phyloP scores from a whole-genome alignment of 2,113 vertebrate genomes.

The Anoplopoma fimbria region DNA sequence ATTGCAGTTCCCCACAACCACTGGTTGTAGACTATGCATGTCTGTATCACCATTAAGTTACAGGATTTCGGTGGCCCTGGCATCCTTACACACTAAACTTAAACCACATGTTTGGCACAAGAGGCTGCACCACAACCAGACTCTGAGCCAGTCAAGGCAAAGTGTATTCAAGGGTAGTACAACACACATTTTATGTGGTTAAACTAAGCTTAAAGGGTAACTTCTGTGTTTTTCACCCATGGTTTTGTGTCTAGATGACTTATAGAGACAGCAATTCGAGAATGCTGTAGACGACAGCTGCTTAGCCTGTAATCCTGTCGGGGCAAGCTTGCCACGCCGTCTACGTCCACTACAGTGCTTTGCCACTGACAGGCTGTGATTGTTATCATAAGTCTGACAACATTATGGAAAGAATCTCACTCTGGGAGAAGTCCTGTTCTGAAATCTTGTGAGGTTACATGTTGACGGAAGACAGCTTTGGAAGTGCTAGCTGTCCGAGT shows the following conservation, averaged over 20 bases:
- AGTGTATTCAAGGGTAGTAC: constrained; percentile 24
- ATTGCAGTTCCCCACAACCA: neutral
- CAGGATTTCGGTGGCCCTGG: constrained; percentile 32
- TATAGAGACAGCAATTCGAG: neutral
- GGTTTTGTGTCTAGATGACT: neutral
- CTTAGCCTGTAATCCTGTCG: neutral
- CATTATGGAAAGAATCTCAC: too few relatives aligned
- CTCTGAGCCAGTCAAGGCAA: neutral
- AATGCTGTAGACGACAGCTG: neutral
- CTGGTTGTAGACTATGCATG: neutral
- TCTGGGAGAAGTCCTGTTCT: too few relatives aligned
- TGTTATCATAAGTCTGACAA: too few relatives aligned
- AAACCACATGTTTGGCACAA: constrained; percentile 59
- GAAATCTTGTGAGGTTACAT: too few relatives aligned
- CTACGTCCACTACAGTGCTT: too few relatives aligned
- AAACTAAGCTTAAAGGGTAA: neutral
- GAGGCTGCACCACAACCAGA: constrained; percentile 19
- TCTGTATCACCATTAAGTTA: constrained; percentile 33
- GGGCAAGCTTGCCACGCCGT: too few relatives aligned
- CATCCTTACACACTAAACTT: constrained; percentile 41
- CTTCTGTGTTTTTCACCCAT: neutral
- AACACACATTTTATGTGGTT: constrained; percentile 7
- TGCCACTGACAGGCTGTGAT: too few relatives aligned
- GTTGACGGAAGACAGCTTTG: too few relatives aligned
- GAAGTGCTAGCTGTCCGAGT: too few relatives aligned